Percentiles rank a stretch among this genome's conserved stretches.
phyloP scores from a whole-genome alignment of 2,888 invertebrate genomes.

The Cheilosia vulpina region DNA sequence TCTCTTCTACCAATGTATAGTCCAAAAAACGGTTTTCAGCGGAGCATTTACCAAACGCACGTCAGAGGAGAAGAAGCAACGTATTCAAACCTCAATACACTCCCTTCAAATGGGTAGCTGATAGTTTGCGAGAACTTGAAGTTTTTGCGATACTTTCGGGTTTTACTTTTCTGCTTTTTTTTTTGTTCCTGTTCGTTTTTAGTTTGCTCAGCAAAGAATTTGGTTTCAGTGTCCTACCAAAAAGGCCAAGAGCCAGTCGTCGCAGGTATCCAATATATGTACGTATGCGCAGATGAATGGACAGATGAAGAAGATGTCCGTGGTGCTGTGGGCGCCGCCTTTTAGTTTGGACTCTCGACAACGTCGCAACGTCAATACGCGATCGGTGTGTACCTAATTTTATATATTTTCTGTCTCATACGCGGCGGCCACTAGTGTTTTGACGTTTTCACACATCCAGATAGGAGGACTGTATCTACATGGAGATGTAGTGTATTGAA shows the following conservation, averaged over 20 bases:
- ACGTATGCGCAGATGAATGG: conserved; percentile 50
- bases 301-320: conserved; percentile 61
- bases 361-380: conserved; percentile 65
- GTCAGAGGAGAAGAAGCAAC: conserved; percentile 21
- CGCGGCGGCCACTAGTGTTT: conserved; percentile 61
- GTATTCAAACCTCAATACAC: conserved; percentile 33
- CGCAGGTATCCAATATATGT: conserved; percentile 14
- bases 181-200: background rate
- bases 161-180: background rate
- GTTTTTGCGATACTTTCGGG: conserved; percentile 28
- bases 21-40: conserved; percentile 62
- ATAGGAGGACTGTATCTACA: conserved; percentile 56
- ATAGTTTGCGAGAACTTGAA: conserved; percentile 57
- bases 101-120: conserved; percentile 49
- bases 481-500: conserved; percentile 60
- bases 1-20: conserved; percentile 1
- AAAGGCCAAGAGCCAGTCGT: conserved; percentile 4
- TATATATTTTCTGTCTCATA: conserved; percentile 73
- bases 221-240: conserved; percentile 48
- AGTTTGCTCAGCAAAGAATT: conserved; percentile 53
- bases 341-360: conserved; percentile 72
- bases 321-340: conserved; percentile 65
- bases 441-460: conserved; percentile 74
- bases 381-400: conserved; percentile 71
- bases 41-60: conserved; percentile 43